Base-by-base conservation (phyloP, 2,797 vertebrate genomes). In the Selene dorsalis region DNA sequence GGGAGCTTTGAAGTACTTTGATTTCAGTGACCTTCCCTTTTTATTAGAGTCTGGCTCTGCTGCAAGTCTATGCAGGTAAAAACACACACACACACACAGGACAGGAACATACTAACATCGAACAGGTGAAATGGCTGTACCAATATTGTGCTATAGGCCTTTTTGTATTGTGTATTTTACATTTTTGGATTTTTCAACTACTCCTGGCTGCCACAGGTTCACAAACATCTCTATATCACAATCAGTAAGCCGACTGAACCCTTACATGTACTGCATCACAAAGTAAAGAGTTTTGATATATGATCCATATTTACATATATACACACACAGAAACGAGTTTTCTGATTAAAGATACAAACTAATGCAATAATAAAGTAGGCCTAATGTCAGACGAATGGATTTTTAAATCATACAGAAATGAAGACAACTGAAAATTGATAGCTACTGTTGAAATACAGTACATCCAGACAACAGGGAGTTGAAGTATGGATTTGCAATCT, bases 21-120 rank as follows among this genome's bases (percentile, higher is more conserved):
- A 88, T 86, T 89, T 72, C 68, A 69, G 17, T 89, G 84, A 89
- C 88, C 85, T 90, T 91, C 73, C 77, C 55, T 83, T 87, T 79
- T 84, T 63, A 80, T 67, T 67, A 64, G 65, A 60, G 85, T 83
- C 84, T 88, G 84, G 64, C 75, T 88, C 55, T 69, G 80, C 69
- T 78, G 83, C 84, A 73, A 64, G 80, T 87, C 80, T 76, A 35
- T 26, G 4, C 88, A 87, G 85, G 83, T 84, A 84, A 12, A 28
- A 79, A 71, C 56, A 75, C 14, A 72, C 59, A 73, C 32, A 35
- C 32, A 32, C 30, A 32, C 2, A 32, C 2, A 32, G 30, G n/a
- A 60, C 28, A 17, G 57, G 5, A 61, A 64, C 35, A 57, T 1
- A 13, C 52, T 64, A 38, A 43, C 17, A 60, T 1, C 1, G 7